A percentile compares a stretch with the other conserved stretches of the same genome.
phyloP scores from a whole-genome alignment of 2,888 invertebrate species.

The Vandiemenella viatica region DNA sequence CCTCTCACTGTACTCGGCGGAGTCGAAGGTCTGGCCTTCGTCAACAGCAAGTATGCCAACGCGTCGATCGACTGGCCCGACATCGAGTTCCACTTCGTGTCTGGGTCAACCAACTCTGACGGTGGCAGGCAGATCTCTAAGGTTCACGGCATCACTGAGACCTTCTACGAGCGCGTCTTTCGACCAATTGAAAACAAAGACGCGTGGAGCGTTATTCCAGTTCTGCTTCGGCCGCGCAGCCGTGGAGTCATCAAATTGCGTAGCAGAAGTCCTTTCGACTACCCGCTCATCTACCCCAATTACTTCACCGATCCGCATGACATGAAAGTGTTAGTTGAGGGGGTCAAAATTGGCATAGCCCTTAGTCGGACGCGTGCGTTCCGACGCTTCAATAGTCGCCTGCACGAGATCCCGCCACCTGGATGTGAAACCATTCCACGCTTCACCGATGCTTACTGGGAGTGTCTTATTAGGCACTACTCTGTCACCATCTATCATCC shows the following conservation, averaged over 20 bases:
- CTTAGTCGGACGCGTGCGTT: conserved; percentile 59
- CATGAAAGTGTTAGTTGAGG: conserved; percentile 63
- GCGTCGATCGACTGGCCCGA: conserved; percentile 70
- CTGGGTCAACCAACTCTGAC: conserved; percentile 75
- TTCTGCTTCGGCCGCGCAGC: conserved; percentile 71
- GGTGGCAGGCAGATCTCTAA: conserved; percentile 68
- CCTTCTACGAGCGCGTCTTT: conserved; percentile 59
- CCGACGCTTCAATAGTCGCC: conserved; percentile 43
- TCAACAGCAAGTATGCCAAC: conserved; percentile 74
- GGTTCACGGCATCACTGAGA: conserved; percentile 54
- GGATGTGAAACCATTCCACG: conserved; percentile 52
- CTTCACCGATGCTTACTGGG: conserved; percentile 67
- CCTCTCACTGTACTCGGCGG: conserved; percentile 77
- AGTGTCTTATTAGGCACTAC: conserved; percentile 72
- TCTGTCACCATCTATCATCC: conserved; percentile 77
- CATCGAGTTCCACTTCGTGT: conserved; percentile 77
- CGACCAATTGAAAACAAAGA: conserved; percentile 60
- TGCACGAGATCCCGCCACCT: conserved; percentile 58
- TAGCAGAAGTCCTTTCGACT: conserved; percentile 70
- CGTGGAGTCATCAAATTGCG: conserved; percentile 66
- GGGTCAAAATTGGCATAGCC: conserved; percentile 68
- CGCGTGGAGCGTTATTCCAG: conserved; percentile 71
- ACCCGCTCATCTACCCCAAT: conserved; percentile 83
- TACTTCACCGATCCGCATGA: conserved; percentile 73
- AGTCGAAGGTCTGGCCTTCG: conserved; percentile 77